Evolutionary conservation across 2,113 vertebrate genomes (phyloP), one percentile per base, ranked within the genome.

Genomic region (Caretta caretta): DNA sequence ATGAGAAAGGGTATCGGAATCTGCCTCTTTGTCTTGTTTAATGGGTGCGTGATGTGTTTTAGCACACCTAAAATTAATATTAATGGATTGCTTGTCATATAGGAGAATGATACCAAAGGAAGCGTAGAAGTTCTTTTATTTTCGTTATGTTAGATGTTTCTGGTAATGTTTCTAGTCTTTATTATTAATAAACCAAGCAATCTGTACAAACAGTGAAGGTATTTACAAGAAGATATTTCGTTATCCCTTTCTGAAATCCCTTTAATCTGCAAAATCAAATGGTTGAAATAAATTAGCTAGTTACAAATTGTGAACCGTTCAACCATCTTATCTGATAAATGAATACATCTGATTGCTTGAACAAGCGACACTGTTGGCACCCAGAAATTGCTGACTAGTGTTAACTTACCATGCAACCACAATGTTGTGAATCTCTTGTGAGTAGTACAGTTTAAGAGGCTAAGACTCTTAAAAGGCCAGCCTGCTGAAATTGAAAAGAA

Each of bases 11-110:
- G 25, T 49, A 79, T 35, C 59, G 92, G 83, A 95, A 91, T 56
- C 17, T 83, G 27, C 31, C 22, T 16, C 0, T n/a, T 80, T 83
- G n/a, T 90, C 88, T 81, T 31, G 24, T 84, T 93, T 90, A 79
- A 84, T 81, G 27, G 14, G 2, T 31, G 65, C 89, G 4, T 13
- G 57, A 20, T 83, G 27, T 48, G 75, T 69, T 84, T 7, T 27
- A 92, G 84, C n/a, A 83, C 2, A 91, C 83, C 42, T 89, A 84
- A 87, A 97, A 89, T 56, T 82, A 91, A 48, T 92, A 80, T 57
- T 85, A 81, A 82, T 89, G 24, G 57, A 50, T 81, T 82, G n/a
- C 1, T 89, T 83, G 4, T 38, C 48, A 22, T 87, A 56, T 9
- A 83, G 46, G 5, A 91, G 53, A 87, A 57, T 53, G 31, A 91